A percentile compares a stretch with the other conserved stretches of the same genome.
Conservation (phyloP, 2,113 vertebrate genomes). For the Labrus mixtus region DNA sequence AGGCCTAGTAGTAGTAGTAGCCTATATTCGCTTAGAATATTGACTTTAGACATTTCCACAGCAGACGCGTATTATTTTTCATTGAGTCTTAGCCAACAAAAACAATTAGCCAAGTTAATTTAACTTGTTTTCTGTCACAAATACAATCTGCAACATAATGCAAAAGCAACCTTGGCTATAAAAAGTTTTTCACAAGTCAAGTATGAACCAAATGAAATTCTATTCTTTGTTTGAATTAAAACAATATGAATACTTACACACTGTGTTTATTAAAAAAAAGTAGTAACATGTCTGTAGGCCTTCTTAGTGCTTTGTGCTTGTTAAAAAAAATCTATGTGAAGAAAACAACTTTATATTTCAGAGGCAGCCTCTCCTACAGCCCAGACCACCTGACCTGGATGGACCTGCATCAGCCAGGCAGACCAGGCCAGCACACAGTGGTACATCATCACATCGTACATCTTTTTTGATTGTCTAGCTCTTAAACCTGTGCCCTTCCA, state of each 20-base stretch:
- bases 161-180: not conserved
- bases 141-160: not conserved
- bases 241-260: not conserved
- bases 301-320: not conserved
- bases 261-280: not conserved
- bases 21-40: too few species aligned
- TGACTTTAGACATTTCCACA: too few species aligned
- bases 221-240: not conserved
- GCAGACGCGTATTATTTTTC: too few species aligned
- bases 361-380: slow-evolving; percentile 76
- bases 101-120: too few species aligned
- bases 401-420: slow-evolving; percentile 70
- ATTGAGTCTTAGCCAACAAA: too few species aligned
- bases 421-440: slow-evolving; percentile 21
- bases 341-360: slow-evolving; percentile 57
- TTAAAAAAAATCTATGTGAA: not conserved
- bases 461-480: not conserved
- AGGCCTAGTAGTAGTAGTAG: too few species aligned
- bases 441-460: slow-evolving; percentile 20
- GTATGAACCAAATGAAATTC: not conserved
- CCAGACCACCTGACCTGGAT: slow-evolving; percentile 24
- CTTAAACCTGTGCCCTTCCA: not conserved
- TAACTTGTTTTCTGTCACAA: not conserved
- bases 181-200: not conserved
- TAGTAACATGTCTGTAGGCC: not conserved